These are phyloP conservation scores for Diorhabda carinulata DNA, from an alignment of 1,140 invertebrate genomes.

Conservation along the genomic window DNA sequence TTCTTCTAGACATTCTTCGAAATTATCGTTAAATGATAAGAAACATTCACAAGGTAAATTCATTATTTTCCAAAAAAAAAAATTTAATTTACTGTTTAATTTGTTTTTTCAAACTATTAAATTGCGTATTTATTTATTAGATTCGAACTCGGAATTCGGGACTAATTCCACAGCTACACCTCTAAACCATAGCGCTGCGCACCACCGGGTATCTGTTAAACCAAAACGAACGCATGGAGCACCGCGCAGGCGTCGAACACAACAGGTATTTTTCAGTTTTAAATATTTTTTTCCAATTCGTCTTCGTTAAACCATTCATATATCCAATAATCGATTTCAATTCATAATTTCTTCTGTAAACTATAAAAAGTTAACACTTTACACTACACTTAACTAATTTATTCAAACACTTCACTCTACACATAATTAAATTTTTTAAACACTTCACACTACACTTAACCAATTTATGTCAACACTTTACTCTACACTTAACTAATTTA, in stretches of 20 bases:
- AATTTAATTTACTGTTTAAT: too few species aligned
- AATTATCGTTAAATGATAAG: constrained; percentile 51
- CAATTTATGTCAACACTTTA: too few species aligned
- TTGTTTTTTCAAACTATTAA: too few species aligned
- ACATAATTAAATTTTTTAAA: too few species aligned
- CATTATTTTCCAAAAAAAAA: not conserved
- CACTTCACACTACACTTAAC: too few species aligned
- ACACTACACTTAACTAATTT: too few species aligned
- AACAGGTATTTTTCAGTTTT: constrained; percentile 24
- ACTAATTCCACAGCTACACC: constrained; percentile 50
- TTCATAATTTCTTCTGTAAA: too few species aligned
- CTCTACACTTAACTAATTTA: too few species aligned
- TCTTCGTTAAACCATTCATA: not conserved
- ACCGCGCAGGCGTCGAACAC: constrained; percentile 58
- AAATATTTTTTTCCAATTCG: not conserved
- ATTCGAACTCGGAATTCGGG: constrained; percentile 44
- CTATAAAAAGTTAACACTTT: too few species aligned
- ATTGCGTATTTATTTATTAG: constrained; percentile 18
- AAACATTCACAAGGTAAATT: constrained; percentile 34
- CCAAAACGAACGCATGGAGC: constrained; percentile 71
- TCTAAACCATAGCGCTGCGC: constrained; percentile 72
- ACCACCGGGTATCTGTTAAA: constrained; percentile 71
- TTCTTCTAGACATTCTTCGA: constrained; percentile 51
- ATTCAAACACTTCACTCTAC: too few species aligned
- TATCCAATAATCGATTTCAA: too few species aligned